Conservation (phyloP, 2,113 vertebrate species). For the Anthoscopus minutus region DNA sequence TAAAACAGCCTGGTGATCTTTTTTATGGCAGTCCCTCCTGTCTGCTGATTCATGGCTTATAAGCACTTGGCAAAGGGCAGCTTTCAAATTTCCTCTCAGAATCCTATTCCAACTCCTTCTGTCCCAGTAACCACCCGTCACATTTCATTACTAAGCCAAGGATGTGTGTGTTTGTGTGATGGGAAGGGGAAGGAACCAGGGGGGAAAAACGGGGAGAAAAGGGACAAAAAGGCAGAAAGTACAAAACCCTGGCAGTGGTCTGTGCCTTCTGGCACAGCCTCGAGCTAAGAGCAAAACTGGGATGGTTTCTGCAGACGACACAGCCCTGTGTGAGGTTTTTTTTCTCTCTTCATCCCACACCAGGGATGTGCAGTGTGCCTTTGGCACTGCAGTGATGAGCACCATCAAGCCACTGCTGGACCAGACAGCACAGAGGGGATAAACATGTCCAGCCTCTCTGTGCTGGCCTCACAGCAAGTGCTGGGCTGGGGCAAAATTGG, state of each 20-base stretch:
- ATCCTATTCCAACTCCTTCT: not conserved
- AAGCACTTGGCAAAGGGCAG: not conserved
- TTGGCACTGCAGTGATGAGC: not conserved
- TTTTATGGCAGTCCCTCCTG: not conserved
- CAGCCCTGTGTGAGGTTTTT: not conserved
- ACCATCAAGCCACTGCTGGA: not conserved
- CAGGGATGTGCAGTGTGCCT: not conserved
- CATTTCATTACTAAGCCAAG: not conserved
- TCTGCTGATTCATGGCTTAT: not conserved
- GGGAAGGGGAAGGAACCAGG: not conserved
- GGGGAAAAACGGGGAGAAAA: not conserved
- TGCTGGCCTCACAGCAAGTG: not conserved
- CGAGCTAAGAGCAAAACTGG: not conserved
- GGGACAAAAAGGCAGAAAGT: not conserved
- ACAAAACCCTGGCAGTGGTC: not conserved
- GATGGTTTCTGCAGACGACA: not conserved
- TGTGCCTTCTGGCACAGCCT: not conserved
- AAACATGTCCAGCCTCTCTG: fast-evolving
- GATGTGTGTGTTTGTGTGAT: not conserved
- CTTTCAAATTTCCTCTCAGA: conserved; percentile 1
- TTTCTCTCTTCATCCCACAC: not conserved
- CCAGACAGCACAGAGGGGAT: not conserved
- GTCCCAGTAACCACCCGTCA: not conserved
- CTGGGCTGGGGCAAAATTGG: not conserved
- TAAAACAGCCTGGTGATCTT: conserved; percentile 15